Evolutionary conservation across 1,140 invertebrate genomes (phyloP).

Genomic region (Macrocentrus cingulum): DNA sequence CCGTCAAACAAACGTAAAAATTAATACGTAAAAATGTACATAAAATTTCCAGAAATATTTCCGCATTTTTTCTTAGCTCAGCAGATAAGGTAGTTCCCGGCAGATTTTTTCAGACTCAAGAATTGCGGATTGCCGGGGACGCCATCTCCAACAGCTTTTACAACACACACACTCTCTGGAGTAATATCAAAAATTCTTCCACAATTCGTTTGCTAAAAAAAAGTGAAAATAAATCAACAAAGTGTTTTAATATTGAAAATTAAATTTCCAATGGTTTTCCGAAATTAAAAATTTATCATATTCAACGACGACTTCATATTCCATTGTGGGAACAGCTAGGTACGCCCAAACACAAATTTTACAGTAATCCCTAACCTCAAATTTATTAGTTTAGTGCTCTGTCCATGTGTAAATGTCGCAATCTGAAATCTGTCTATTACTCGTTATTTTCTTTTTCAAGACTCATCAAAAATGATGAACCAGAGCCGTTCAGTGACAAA

Average conservation of each 20-base stretch:
- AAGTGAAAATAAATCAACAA: not conserved
- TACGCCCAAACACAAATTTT: not conserved
- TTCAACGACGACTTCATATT: not conserved
- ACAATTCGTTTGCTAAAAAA: no score
- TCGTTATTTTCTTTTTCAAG: not conserved
- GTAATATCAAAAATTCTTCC: not conserved
- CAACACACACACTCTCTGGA: not conserved
- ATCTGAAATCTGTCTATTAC: not conserved
- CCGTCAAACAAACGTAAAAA: no score
- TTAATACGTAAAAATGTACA: no score
- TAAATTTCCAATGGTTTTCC: no score
- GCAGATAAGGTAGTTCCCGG: no score
- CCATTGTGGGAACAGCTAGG: conserved; percentile 9
- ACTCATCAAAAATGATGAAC: conserved; percentile 30
- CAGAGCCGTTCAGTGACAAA: conserved; percentile 38
- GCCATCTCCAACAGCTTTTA: not conserved
- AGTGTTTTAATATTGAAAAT: no score
- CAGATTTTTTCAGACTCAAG: not conserved
- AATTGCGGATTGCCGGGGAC: not conserved
- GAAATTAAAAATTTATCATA: not conserved
- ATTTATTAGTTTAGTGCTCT: not conserved
- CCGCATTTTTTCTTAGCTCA: no score
- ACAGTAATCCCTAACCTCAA: conserved; percentile 8
- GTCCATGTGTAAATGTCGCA: not conserved
- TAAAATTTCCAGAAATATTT: no score